phyloP scores from a whole-genome alignment of 2,888 invertebrate species.

The Acleris cristana region DNA sequence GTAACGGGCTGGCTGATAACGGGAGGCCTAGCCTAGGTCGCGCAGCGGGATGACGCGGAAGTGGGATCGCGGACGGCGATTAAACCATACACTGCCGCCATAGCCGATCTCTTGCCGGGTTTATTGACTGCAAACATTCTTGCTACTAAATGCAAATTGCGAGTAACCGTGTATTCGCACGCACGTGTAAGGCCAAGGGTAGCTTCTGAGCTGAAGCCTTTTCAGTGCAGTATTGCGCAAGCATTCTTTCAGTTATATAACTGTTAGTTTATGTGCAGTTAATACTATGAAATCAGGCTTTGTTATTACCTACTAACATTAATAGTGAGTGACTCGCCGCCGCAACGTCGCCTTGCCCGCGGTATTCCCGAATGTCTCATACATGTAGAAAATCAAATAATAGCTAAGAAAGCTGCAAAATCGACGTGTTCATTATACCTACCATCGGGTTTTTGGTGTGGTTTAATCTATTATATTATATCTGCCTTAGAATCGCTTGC shows the following conservation, averaged over 20 bases:
- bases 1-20: slow-evolving; percentile 79
- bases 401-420: too few species aligned
- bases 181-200: slow-evolving; percentile 23
- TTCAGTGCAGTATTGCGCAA: slow-evolving; percentile 30
- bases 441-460: too few species aligned
- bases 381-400: too few species aligned
- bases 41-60: slow-evolving; percentile 83
- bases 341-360: too few species aligned
- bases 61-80: slow-evolving; percentile 69
- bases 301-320: too few species aligned
- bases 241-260: slow-evolving; percentile 7
- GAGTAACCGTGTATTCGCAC: neutral
- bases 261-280: neutral
- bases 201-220: slow-evolving; percentile 29
- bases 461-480: too few species aligned
- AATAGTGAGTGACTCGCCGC: too few species aligned
- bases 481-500: neutral
- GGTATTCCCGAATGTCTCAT: too few species aligned
- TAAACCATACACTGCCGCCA: slow-evolving; percentile 44
- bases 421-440: too few species aligned
- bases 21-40: slow-evolving; percentile 76
- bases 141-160: neutral
- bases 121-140: slow-evolving; percentile 5
- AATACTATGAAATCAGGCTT: too few species aligned
- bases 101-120: neutral